Evolutionary conservation across 2,797 vertebrate species (phyloP), one percentile per base, ranked within the genome.

Genomic region (Epinephelus coioides): DNA sequence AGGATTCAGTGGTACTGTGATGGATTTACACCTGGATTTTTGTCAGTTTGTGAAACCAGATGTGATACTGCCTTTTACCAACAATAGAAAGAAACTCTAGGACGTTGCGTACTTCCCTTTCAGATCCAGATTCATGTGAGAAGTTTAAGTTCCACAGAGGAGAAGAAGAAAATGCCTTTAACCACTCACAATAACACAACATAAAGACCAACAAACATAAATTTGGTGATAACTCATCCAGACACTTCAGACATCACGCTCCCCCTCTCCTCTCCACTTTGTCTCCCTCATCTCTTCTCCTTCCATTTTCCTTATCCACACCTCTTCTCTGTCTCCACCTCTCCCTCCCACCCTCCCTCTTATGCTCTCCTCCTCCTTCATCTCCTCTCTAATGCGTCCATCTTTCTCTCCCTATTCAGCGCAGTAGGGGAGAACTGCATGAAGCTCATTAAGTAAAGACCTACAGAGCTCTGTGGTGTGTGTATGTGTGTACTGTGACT

Each of bases 391-490:
- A 75, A 80, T 86, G 81, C 18, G 73, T 88, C 80, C 81, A 83
- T 89, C 81, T 80, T 88, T 87, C 88, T 90, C 72, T 43, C 61
- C 76, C 69, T 85, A n/a, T 73, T 83, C 84, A 65, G 86, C 88
- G 12, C 91, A 87, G 92, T 84, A 79, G 90, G 91, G 87, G 79
- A 86, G 84, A 85, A 70, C 89, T 90, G 87, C 90, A 90, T 93
- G 92, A 94, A 92, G 94, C 90, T 95, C 96, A 97, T 96, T 97
- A 97, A 93, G 91, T 91, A 94, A 96, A 96, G 95, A 95, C 94
- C 95, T 96, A 94, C 91, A 93, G 94, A 92, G 91, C 89, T 87
- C 78, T 71, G 69, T 49, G 51, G 14, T 69, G 76, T 70, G 68
- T 84, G 72, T 79, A 47, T 75, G 76, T 68, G 57, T 81, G 44